Evolutionary conservation across 1,140 invertebrate species (phyloP), one percentile per base, ranked within the genome.

Genomic region (Drosophila nigromelanica): DNA sequence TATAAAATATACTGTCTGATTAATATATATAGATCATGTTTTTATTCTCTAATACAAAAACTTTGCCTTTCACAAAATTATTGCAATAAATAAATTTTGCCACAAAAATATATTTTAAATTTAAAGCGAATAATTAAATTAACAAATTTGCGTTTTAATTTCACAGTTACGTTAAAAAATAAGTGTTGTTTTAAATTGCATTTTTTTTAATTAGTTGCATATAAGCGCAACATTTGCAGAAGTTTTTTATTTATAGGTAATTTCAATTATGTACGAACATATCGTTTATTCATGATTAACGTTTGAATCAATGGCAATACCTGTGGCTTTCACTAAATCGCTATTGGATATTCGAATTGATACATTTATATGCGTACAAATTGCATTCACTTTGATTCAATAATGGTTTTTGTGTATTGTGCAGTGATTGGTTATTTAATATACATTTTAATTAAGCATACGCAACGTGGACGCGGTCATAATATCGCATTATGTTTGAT

Each of bases 361-460:
- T 60, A 47, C 18, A 42, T 8, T 73, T 27, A 15, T 48, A 55
- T 55, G 40, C 18, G 56, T 39, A 58, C 62, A 83, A 76, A 82
- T 82, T 78, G 50, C 47, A 78, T 70, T 58, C 59, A 56, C 45
- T 74, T 74, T 62, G 64, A 80, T 71, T 66, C 52, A 63, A 71
- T 72, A 69, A 71, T 71, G 62, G 60, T 21, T 27, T 40, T 59
- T 59, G 43, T 14, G 35, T 61, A 51, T 12, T 27, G 27, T 27
- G 27, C 51, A 18, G 18, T 21, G 27, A 68, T 50, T 61, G 58
- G 50, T 48, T 73, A 61, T 73, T 73, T 60, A 58, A 60, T 80
- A 54, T 80, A 86, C 81, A 78, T 86, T 87, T 87, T 86, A 87
- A 87, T 87, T 89, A 87, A 80, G 74, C 74, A 85, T 80, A 78